These are phyloP conservation scores for Eretmochelys imbricata DNA, from an alignment of 2,113 vertebrate genomes.

Conservation along the genomic window DNA sequence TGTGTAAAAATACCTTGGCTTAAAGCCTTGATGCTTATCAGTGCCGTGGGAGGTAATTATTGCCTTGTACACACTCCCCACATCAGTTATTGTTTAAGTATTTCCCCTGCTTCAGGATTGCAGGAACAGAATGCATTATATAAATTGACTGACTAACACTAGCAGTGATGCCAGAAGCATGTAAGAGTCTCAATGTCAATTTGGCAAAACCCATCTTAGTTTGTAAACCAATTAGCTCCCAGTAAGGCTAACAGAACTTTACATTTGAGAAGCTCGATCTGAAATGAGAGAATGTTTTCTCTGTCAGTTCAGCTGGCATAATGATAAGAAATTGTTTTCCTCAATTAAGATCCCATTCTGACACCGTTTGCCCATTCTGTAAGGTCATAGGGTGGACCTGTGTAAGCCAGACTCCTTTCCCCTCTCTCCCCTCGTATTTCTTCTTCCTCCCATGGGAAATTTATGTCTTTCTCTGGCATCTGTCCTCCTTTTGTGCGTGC, in stretches of 20 bases:
- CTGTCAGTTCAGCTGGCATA: conserved; percentile 73
- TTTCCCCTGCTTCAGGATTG: conserved; percentile 72
- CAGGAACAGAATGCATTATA: conserved; percentile 69
- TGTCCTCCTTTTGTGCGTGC: conserved; percentile 77
- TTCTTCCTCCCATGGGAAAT: conserved; percentile 75
- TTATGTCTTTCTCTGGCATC: conserved; percentile 67
- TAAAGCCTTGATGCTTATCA: conserved; percentile 60
- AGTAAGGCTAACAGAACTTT: conserved; percentile 45
- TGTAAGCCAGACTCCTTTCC: conserved; percentile 58
- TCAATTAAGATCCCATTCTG: conserved; percentile 77
- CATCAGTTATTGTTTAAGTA: conserved; percentile 61
- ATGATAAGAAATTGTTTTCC: conserved; percentile 77
- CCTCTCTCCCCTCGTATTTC: conserved; percentile 48
- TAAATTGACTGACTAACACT: conserved; percentile 54
- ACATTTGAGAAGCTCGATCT: conserved; percentile 34
- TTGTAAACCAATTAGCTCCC: conserved; percentile 15
- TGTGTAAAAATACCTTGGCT: conserved; percentile 42
- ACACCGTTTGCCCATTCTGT: conserved; percentile 71
- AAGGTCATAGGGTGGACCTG: conserved; percentile 67
- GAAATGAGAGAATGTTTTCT: conserved; percentile 38
- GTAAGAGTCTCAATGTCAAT: neutral
- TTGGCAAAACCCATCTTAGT: conserved; percentile 33
- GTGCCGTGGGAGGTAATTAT: conserved; percentile 54
- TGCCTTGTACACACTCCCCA: conserved; percentile 56
- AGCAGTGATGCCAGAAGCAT: conserved; percentile 38